Evolutionary conservation across 2,888 invertebrate species (phyloP).

Genomic region (Phlogophora meticulosa): DNA sequence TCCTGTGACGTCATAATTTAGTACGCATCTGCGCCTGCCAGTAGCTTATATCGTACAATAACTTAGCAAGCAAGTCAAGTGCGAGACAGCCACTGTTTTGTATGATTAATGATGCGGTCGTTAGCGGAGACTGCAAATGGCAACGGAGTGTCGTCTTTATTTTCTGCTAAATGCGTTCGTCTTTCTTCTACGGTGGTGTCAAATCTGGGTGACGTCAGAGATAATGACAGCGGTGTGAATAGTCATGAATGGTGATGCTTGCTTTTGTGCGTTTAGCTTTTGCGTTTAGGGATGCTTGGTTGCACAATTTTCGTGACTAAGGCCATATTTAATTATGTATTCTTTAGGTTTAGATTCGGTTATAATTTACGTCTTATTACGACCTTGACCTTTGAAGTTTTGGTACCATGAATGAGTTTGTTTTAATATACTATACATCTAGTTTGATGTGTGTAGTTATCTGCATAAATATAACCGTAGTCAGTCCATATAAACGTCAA

Average conservation of each 20-base stretch:
- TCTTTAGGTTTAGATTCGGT: background rate
- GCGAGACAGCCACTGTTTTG: conserved; percentile 78
- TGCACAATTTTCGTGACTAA: conserved; percentile 4
- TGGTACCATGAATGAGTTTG: background rate
- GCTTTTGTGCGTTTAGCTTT: conserved; percentile 53
- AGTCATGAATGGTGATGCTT: conserved; percentile 44
- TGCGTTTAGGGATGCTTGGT: conserved; percentile 40
- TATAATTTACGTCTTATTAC: too few relatives aligned
- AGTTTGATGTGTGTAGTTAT: background rate
- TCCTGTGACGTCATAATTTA: conserved; percentile 57
- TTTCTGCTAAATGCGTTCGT: conserved; percentile 77
- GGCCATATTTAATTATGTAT: background rate
- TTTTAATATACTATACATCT: background rate
- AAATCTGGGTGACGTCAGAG: conserved; percentile 69
- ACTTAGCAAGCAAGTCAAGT: conserved; percentile 74
- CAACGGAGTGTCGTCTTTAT: conserved; percentile 82
- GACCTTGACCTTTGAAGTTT: too few relatives aligned
- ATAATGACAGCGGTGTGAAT: conserved; percentile 40
- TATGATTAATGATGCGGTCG: conserved; percentile 85
- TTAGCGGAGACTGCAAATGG: conserved; percentile 82
- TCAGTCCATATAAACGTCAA: background rate
- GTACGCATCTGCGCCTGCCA: conserved; percentile 64
- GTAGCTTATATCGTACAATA: conserved; percentile 70
- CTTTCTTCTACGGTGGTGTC: conserved; percentile 69
- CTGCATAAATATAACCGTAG: background rate